These are phyloP conservation scores for Ennomos erosarius DNA, from an alignment of 2,888 invertebrate genomes.

Conservation along the genomic window DNA sequence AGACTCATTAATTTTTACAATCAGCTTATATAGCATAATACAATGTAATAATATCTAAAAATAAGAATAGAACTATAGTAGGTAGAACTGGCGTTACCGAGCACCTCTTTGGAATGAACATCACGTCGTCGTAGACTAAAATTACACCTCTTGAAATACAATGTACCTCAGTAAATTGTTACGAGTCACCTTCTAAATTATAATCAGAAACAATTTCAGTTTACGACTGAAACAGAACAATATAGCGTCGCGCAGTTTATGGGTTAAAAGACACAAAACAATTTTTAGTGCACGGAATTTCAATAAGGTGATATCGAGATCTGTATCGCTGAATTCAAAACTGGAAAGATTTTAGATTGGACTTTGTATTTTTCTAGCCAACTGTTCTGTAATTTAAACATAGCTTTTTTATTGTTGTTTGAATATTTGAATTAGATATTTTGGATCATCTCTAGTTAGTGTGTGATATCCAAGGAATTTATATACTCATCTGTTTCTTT, in stretches of 20 bases:
- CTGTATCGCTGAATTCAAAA: background rate
- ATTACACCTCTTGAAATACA: slow-evolving; percentile 16
- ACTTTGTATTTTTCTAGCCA: too few species aligned
- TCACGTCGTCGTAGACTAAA: slow-evolving; percentile 15
- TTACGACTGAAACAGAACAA: slow-evolving; percentile 20
- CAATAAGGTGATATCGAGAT: slow-evolving; percentile 8
- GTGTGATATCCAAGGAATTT: too few species aligned
- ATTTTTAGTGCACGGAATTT: slow-evolving; percentile 12
- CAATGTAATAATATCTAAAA: too few species aligned
- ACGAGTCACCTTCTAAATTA: slow-evolving; percentile 15
- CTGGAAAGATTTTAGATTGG: background rate
- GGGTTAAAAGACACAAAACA: slow-evolving; percentile 6
- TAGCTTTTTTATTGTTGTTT: too few species aligned
- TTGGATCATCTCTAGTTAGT: too few species aligned
- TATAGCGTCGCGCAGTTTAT: slow-evolving; percentile 11
- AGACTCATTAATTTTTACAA: too few species aligned
- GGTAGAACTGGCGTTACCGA: too few species aligned
- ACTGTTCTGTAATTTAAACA: too few species aligned
- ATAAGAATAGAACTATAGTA: too few species aligned
- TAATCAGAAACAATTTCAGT: slow-evolving; percentile 20
- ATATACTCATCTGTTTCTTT: too few species aligned
- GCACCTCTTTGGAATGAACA: slow-evolving; percentile 11
- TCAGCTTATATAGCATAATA: too few species aligned
- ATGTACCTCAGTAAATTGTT: slow-evolving; percentile 11
- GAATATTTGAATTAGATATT: too few species aligned